Base-by-base conservation (phyloP, 2,888 invertebrate genomes). In the Xestobium rufovillosum region DNA sequence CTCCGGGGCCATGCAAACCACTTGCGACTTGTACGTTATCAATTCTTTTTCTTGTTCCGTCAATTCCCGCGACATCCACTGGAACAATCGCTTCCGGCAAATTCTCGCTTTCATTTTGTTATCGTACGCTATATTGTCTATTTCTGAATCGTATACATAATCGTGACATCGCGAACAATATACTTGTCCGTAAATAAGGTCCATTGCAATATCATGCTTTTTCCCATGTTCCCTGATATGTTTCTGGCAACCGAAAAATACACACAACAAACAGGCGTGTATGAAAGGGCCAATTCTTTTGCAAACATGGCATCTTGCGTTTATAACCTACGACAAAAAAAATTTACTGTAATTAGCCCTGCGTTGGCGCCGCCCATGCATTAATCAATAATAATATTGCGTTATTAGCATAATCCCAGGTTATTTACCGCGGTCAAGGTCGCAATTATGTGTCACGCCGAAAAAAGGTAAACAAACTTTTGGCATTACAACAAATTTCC, bases 111-210 rank as follows among this genome's bases (percentile, higher is more conserved):
- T 47, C 51, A 65, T 54, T 42, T 61, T 59, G 41, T 63, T 64
- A 29, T 59, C 54, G 42, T 53, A 51, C 3, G 59, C 56, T 31
- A 62, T 53, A 14, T 51, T 49, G 34, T 66, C 65, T 17, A 66
- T 50, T 36, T 60, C 60, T 13, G 56, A 39, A 43, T 66, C 64
- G 38, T 94, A 95, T 32, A 94, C 82, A 63, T 91, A 96, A 64
- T 96, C 95, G 43, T 81, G 78, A 63, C 97, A 97, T 55, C 80
- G 78, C 57, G 82, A 80, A 65, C 97, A 97, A 64, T 83, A 83
- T 6, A 96, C 73, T 61, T 88, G 84, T 28, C 95, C 95, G 66
- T 87, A 89, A 36, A 77, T 78, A 32, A 95, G 67, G 60, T 96
- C 95, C 52, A 95, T 75, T 39, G 89, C 85, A 48, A 94, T 71